phyloP scores from a whole-genome alignment of 2,888 invertebrate species.

The Ommatoiulus sabulosus region DNA sequence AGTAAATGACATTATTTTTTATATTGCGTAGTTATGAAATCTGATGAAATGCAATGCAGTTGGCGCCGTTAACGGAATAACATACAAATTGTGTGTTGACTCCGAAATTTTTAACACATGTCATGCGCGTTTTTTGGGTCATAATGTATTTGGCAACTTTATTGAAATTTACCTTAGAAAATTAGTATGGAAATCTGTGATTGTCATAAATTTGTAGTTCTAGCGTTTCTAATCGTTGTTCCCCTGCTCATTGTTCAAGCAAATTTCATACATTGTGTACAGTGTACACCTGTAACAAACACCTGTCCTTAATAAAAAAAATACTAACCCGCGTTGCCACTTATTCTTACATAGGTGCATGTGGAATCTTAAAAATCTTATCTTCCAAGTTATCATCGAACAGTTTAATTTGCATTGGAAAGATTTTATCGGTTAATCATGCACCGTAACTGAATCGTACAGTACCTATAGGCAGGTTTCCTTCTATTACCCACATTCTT shows the following conservation, averaged over 20 bases:
- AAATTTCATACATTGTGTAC: slow-evolving; percentile 13
- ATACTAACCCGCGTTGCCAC: background rate
- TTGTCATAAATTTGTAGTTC: slow-evolving; percentile 16
- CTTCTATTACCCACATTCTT: slow-evolving; percentile 7
- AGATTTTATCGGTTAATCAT: background rate
- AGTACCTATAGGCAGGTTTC: background rate
- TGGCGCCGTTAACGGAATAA: background rate
- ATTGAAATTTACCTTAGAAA: slow-evolving; percentile 3
- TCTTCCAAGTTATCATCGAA: background rate
- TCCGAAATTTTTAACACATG: background rate
- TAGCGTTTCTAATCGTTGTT: slow-evolving; percentile 22
- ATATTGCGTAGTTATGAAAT: background rate
- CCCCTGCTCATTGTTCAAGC: slow-evolving; percentile 14
- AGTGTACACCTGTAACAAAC: slow-evolving; percentile 41
- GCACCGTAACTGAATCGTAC: background rate
- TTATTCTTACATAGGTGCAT: background rate
- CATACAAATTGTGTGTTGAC: background rate
- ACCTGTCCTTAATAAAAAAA: slow-evolving; percentile 16
- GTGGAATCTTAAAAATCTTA: background rate
- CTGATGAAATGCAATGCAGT: background rate
- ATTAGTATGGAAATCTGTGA: background rate
- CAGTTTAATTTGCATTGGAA: background rate
- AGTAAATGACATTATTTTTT: too few relatives aligned
- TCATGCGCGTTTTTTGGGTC: background rate
- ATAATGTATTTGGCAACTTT: background rate